phyloP scores from a whole-genome alignment of 2,797 vertebrate genomes.

The Typhlichthys subterraneus region DNA sequence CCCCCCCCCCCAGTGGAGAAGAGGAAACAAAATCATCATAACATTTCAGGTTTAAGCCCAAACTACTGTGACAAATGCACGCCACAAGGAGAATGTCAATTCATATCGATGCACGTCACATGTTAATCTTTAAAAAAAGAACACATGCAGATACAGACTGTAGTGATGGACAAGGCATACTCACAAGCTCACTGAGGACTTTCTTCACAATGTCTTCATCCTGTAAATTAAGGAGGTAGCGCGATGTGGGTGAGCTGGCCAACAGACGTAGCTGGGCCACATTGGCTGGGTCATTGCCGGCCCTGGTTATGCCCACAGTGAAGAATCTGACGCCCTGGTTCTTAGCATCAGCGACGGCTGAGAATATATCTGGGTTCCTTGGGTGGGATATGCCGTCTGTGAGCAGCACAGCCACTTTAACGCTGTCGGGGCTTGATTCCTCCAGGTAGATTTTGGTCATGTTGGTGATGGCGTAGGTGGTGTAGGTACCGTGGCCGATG shows the following conservation, averaged over 20 bases:
- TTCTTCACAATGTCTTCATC: slow-evolving; percentile 81
- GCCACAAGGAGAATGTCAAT: background rate
- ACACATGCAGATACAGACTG: background rate
- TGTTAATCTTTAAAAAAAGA: background rate
- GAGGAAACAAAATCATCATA: too few species aligned
- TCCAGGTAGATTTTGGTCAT: slow-evolving; percentile 87
- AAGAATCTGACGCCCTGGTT: slow-evolving; percentile 89
- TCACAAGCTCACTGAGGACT: slow-evolving; percentile 84
- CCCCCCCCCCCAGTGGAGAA: too few species aligned
- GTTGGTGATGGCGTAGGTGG: slow-evolving; percentile 92
- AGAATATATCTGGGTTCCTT: slow-evolving; percentile 92
- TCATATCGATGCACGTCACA: background rate
- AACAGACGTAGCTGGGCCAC: slow-evolving; percentile 84
- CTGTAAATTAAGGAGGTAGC: slow-evolving; percentile 86
- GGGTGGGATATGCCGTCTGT: slow-evolving; percentile 88
- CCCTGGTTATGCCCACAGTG: slow-evolving; percentile 84
- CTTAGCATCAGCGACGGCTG: slow-evolving; percentile 87
- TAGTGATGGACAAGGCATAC: slow-evolving; percentile 60
- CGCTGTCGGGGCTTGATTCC: slow-evolving; percentile 77
- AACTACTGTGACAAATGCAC: slow-evolving; percentile 1
- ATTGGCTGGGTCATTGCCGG: slow-evolving; percentile 84
- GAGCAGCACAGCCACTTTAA: slow-evolving; percentile 85
- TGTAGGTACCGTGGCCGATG: slow-evolving; percentile 91
- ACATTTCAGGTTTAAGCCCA: too few species aligned
- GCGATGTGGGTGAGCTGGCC: slow-evolving; percentile 83